Conservation (phyloP, 2,888 invertebrate genomes). For the Pherbina coryleti region DNA sequence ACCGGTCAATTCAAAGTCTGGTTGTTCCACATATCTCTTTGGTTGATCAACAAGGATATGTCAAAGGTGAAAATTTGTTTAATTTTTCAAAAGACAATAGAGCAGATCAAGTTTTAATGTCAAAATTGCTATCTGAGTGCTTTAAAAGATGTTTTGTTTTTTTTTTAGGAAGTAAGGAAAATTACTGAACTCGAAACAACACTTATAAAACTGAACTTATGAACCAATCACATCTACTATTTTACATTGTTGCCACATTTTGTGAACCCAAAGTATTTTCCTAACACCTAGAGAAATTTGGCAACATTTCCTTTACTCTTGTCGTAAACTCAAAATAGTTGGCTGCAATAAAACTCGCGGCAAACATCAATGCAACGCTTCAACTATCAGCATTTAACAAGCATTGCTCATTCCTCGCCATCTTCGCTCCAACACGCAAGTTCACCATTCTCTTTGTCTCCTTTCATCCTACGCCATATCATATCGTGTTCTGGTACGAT, state of each 20-base stretch:
- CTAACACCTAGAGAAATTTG: neutral
- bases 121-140: too few species aligned
- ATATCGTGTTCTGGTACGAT: neutral
- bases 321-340: slow-evolving; percentile 2
- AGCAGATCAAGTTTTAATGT: too few species aligned
- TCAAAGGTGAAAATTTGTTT: too few species aligned
- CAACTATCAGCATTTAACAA: slow-evolving; percentile 14
- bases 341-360: slow-evolving; percentile 1
- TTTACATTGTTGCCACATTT: neutral
- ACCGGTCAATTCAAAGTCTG: too few species aligned
- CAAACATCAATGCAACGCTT: neutral
- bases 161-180: too few species aligned
- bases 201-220: too few species aligned
- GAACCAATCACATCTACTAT: neutral
- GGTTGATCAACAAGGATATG: too few species aligned
- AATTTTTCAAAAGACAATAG: too few species aligned
- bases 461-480: neutral
- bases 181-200: too few species aligned
- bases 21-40: too few species aligned
- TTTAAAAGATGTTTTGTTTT: too few species aligned
- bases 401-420: neutral
- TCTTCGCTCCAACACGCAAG: neutral
- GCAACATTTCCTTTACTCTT: slow-evolving; percentile 4
- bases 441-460: neutral
- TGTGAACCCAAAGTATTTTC: neutral